Conservation (phyloP, 2,797 vertebrate genomes). For the Australoheros facetus region DNA sequence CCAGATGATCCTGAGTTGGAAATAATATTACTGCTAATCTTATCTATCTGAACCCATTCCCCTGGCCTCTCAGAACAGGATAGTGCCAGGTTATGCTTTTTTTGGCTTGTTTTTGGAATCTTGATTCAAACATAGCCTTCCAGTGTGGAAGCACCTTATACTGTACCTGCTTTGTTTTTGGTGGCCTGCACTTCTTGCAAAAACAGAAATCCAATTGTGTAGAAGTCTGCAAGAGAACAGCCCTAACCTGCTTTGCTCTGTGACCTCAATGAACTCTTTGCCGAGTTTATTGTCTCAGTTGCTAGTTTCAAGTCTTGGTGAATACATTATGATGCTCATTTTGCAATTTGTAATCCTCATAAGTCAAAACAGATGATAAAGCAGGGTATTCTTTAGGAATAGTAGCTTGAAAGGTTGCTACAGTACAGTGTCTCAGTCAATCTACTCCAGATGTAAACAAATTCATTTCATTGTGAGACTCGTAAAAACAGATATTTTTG, state of each 20-base stretch:
- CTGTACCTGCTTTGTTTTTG: neutral
- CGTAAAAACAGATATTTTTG: neutral
- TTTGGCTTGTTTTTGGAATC: neutral
- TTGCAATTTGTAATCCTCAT: fast-evolving
- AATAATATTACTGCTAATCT: too few species aligned
- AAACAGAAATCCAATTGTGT: neutral
- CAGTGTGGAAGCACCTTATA: neutral
- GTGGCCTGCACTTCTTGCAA: neutral
- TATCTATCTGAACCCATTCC: too few species aligned
- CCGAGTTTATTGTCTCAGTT: neutral
- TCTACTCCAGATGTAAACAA: neutral
- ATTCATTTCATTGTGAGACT: neutral
- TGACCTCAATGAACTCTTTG: neutral
- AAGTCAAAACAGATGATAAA: neutral
- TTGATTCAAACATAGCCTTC: neutral
- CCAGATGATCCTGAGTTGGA: too few species aligned
- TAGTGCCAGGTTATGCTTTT: neutral
- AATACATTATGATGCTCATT: neutral
- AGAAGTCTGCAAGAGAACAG: fast-evolving
- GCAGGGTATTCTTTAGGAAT: neutral
- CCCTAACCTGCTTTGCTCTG: neutral
- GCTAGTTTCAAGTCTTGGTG: neutral
- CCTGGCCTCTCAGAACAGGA: too few species aligned
- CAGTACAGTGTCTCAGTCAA: neutral
- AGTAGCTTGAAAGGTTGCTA: neutral